A percentile compares a stretch with the other conserved stretches of the same genome.
phyloP scores from a whole-genome alignment of 2,797 vertebrate species.

The Acanthiza pusilla region DNA sequence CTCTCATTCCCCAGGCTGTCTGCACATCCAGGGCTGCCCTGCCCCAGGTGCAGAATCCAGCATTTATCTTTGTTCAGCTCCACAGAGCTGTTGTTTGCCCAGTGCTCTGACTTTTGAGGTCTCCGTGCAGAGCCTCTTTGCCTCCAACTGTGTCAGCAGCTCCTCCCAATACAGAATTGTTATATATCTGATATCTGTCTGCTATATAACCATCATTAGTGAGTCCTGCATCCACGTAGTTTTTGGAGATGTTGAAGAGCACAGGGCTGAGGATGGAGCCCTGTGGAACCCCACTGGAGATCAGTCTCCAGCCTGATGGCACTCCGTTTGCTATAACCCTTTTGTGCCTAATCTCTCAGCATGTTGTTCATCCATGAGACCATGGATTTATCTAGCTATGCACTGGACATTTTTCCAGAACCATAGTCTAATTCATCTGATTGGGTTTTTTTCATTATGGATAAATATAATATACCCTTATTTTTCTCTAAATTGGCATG shows the following conservation, averaged over 20 bases:
- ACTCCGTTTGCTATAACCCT: neutral
- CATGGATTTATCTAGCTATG: neutral
- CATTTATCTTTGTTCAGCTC: neutral
- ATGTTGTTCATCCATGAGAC: neutral
- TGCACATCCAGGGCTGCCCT: neutral
- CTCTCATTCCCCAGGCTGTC: too few species aligned
- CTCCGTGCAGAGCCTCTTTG: neutral
- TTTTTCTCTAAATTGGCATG: neutral
- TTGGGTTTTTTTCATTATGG: neutral
- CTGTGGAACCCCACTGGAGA: neutral
- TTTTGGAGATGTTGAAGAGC: neutral
- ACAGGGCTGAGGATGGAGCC: neutral
- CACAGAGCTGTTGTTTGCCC: neutral
- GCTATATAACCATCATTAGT: neutral
- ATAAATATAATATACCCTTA: neutral
- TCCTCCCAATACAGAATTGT: neutral
- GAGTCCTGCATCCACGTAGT: neutral
- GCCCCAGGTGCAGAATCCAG: neutral
- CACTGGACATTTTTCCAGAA: neutral
- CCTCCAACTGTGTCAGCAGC: neutral
- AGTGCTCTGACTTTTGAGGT: neutral
- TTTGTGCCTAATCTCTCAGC: neutral
- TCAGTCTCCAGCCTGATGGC: rapidly evolving
- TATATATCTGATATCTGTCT: neutral
- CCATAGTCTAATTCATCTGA: rapidly evolving